A percentile compares a stretch with the other conserved stretches of the same genome.
phyloP scores from a whole-genome alignment of 2,888 invertebrate species.

The Polymixis flavicincta region DNA sequence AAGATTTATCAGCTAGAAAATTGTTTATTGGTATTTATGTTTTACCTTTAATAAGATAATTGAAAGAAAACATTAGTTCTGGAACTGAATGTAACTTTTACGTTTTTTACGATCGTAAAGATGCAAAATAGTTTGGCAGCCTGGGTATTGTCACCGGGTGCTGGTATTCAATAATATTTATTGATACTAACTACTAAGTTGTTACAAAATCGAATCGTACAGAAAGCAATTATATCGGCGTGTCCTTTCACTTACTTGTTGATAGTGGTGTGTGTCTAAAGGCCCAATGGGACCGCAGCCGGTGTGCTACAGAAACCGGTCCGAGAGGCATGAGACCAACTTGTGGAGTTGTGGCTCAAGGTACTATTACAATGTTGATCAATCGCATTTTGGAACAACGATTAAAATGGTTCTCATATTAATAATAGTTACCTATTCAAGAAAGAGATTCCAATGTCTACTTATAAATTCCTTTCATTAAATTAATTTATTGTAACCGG shows the following conservation, averaged over 20 bases:
- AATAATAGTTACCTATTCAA: constrained; percentile 61
- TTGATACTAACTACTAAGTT: constrained; percentile 67
- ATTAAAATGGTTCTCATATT: constrained; percentile 78
- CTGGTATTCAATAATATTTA: constrained; percentile 69
- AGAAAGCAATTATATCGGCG: constrained; percentile 87
- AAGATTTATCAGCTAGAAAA: constrained; percentile 72
- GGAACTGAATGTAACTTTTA: background rate
- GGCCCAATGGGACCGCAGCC: constrained; percentile 84
- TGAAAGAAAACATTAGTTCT: constrained; percentile 1
- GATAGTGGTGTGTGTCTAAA: constrained; percentile 75
- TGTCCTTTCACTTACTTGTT: constrained; percentile 89
- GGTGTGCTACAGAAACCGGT: constrained; percentile 87
- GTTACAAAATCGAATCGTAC: constrained; percentile 84
- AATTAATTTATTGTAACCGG: constrained; percentile 18
- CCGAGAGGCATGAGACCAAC: constrained; percentile 85
- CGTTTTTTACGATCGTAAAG: background rate
- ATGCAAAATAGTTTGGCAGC: constrained; percentile 5
- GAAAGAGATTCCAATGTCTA: constrained; percentile 50
- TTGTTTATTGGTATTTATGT: constrained; percentile 51
- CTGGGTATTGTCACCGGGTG: constrained; percentile 19
- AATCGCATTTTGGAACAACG: constrained; percentile 86
- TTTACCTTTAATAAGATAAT: constrained; percentile 17
- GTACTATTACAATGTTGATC: constrained; percentile 88
- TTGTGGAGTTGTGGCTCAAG: constrained; percentile 86
- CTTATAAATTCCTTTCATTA: constrained; percentile 16